Evolutionary conservation across 2,888 invertebrate genomes (phyloP), one percentile per base, ranked within the genome.

Genomic region (Latrodectus hesperus): DNA sequence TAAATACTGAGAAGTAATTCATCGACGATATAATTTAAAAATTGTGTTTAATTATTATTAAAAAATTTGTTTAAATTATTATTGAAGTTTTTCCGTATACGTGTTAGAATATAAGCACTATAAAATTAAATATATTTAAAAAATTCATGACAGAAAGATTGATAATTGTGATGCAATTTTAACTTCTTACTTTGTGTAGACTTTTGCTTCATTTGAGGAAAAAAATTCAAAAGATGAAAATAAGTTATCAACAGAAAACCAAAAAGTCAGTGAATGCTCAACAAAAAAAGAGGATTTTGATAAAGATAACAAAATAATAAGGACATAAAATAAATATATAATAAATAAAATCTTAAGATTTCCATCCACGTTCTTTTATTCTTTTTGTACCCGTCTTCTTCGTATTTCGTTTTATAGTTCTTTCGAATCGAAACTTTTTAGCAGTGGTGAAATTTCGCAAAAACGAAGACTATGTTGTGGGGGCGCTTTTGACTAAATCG

Each of bases 401-500:
- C 26, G 16, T 17, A 75, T 82, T 82, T 75, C 75, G 51, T 82
- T 75, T 82, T 75, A 75, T 75, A 68, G 67, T 75, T 70, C 82
- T 75, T 75, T 67, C n/a, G 10, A 82, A 82, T 82, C 82, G 82
- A 82, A 82, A 82, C 82, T 82, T 82, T 82, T 82, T 82, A 82
- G 74, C 82, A 60, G 75, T 75, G 74, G 75, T 75, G 75, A 82
- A 82, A 82, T 82, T 82, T 75, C 82, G 68, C 14, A 60, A 65
- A 72, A 67, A 49, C 68, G 55, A 53, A 67, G 73, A 74, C 72
- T 64, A 38, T 67, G 38, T 52, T 53, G 74, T 55, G 17, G n/a
- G 67, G 9, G 55, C 60, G 77, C 68, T 79, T 79, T 60, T 79
- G 79, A 71, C 75, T 75, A 53, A 14, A 82, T 82, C 75, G 82